Base-by-base conservation (phyloP, 2,888 invertebrate genomes). In the Cephus pulcher region DNA sequence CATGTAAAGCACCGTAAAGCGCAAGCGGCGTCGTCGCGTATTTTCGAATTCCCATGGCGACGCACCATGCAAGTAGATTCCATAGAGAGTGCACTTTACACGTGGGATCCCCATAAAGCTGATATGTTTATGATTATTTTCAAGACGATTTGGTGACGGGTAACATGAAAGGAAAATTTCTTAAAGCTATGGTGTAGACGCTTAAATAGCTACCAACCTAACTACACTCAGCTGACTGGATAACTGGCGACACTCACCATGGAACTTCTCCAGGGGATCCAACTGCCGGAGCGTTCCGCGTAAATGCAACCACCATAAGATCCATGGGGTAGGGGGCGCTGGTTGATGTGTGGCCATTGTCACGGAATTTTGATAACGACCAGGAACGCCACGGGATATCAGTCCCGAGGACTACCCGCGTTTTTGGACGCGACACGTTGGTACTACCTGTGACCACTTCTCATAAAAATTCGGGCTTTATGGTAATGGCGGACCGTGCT, bases 291-390 rank as follows among this genome's bases (percentile, higher is more conserved):
- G 11, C 33, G 71, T 34, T 71, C 71, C 56, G 56, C 56, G 56
- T 56, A 56, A 56, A 56, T 56, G 56, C 56, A 56, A 4, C 56
- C 56, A 23, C 56, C 56, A 23, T 56, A 0, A 56, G 56, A 23
- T 56, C 56, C 56, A 56, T 23, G 23, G 56, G 56, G 75, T 11
- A 32, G 68, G 23, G 70, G 37, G 37, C 56, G 73, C 40, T 73
- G n/a, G 83, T 84, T 86, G 84, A 88, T 86, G 86, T 88, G 86
- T 86, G 84, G 86, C 86, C 84, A 87, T 88, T 89, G 88, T 89
- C 87, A 88, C 86, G 89, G 90, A 90, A 90, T 90, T 89, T 89
- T 89, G 89, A 89, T 89, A 89, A 90, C 90, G 89, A 88, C 86
- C 85, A 82, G 80, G 82, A 82, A 83, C 90, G 79, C 89, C 84